Conservation (phyloP, 2,888 invertebrate genomes). For the Synergus itoensis region DNA sequence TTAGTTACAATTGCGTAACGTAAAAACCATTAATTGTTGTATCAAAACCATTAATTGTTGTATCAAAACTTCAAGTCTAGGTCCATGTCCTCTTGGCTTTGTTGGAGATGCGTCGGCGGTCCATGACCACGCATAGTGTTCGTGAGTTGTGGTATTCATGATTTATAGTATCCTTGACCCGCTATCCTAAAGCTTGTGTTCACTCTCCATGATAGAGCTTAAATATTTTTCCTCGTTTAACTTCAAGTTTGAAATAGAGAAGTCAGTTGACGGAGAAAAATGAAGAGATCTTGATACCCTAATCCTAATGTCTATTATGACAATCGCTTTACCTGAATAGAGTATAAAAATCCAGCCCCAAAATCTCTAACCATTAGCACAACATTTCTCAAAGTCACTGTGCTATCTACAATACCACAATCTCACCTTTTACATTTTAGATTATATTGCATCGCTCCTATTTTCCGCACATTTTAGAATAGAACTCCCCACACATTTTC, state of each 20-base stretch:
- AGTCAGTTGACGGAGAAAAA: slow-evolving; percentile 15
- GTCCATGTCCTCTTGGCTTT: slow-evolving; percentile 2
- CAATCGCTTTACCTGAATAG: slow-evolving; percentile 3
- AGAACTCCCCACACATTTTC: neutral
- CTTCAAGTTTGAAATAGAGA: neutral
- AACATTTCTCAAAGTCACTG: neutral
- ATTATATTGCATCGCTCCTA: neutral
- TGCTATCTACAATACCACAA: neutral
- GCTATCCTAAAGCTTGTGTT: neutral
- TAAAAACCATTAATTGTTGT: neutral
- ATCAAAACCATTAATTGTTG: neutral
- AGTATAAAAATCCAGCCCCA: neutral
- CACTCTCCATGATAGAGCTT: neutral
- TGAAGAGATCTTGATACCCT: neutral
- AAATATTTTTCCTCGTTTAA: slow-evolving; percentile 4
- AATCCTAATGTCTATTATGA: slow-evolving; percentile 11
- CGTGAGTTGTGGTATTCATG: slow-evolving; percentile 19
- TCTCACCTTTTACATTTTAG: neutral
- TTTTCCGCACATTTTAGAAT: neutral
- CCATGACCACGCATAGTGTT: neutral
- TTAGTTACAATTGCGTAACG: neutral
- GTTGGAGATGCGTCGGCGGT: neutral
- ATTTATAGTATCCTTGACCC: slow-evolving; percentile 27
- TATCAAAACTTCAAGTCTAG: neutral
- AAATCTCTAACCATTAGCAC: neutral